These are phyloP conservation scores for Sitta europaea DNA, from an alignment of 2,113 vertebrate species.

Conservation along the genomic window DNA sequence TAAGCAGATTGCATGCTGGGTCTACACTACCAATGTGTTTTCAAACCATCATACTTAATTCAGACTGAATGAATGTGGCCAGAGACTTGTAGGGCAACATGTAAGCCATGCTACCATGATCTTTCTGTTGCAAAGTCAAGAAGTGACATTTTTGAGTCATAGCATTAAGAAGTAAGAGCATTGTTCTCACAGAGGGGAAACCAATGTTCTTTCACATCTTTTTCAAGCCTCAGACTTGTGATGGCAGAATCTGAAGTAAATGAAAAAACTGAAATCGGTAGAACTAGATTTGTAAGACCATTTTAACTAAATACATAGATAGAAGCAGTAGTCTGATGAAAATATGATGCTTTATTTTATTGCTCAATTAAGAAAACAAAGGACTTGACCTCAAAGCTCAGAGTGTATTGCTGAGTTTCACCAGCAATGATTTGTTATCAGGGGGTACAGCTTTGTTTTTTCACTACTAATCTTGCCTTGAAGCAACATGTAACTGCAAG, in stretches of 20 bases:
- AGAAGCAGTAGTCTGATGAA: neutral
- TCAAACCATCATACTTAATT: neutral
- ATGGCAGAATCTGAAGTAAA: neutral
- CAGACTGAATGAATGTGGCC: neutral
- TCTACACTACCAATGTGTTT: neutral
- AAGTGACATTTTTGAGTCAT: neutral
- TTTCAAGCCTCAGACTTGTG: neutral
- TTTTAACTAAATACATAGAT: neutral
- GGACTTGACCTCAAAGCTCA: neutral
- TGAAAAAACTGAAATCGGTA: neutral
- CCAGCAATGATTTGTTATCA: neutral
- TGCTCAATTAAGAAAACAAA: neutral
- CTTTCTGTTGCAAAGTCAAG: neutral
- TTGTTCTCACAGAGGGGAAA: neutral
- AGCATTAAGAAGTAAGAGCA: neutral
- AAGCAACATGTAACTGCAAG: neutral
- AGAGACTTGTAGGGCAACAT: accelerated
- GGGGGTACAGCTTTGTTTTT: neutral
- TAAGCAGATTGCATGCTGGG: neutral
- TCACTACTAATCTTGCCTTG: neutral
- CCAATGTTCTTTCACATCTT: neutral
- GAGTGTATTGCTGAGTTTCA: neutral
- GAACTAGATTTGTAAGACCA: neutral
- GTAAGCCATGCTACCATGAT: accelerated
- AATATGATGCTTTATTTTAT: neutral